Evolutionary conservation across 1,140 invertebrate genomes (phyloP), one percentile per base, ranked within the genome.

Genomic region (Lasioglossum baleicum): DNA sequence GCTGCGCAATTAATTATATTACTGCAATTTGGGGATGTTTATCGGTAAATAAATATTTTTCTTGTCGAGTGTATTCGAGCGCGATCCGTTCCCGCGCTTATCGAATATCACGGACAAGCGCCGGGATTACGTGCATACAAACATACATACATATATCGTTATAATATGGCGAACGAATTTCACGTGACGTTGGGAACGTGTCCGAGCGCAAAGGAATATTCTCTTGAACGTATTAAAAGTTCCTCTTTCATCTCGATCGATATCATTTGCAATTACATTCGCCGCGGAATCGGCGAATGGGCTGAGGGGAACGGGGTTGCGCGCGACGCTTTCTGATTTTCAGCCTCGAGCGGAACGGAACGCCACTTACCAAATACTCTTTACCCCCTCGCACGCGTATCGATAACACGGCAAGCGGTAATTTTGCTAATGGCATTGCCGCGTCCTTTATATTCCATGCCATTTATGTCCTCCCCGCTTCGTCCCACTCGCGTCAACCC

Each of bases 361-460:
- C 31, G 53, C 51, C 73, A 40, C 51, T 82, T 75, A 69, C 71
- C 72, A 53, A 80, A 80, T 80, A 71, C 70, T 72, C 56, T 64
- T 69, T 80, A 67, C 74, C 61, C 77, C 81, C 44, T 58, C 86
- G 88, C 88, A 86, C 83, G 83, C 80, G 84, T 89, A 90, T 91
- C 90, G 88, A 87, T 89, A 90, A 91, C 90, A 88, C 87, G 89
- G 85, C 89, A 88, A 89, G 80, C 85, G 86, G 89, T 91, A 91
- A 91, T 91, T 92, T 91, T 89, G 85, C 90, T 91, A 91, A 91
- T 91, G 90, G 90, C 88, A 88, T 88, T 83, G 86, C 85, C 80
- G 66, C 68, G 42, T 78, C 80, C 81, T 88, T 84, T 87, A 83
- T 85, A 84, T 87, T 84, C 82, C 61, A 75, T 83, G 76, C 67